phyloP scores from a whole-genome alignment of 2,113 vertebrate genomes.

The Pseudorectes ferrugineus region DNA sequence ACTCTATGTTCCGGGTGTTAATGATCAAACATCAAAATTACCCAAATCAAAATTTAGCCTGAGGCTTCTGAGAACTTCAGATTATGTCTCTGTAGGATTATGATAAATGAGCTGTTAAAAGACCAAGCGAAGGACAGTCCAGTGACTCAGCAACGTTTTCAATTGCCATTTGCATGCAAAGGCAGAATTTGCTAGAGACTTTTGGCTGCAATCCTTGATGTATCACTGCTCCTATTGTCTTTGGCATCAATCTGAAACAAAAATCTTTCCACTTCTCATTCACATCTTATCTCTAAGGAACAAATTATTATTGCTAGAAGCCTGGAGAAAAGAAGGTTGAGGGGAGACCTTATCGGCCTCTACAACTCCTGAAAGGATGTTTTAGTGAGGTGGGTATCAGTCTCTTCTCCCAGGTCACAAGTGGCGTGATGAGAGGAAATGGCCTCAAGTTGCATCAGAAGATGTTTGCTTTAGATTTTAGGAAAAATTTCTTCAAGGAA shows the following conservation, averaged over 20 bases:
- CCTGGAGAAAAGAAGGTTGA: not conserved
- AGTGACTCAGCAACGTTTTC: not conserved
- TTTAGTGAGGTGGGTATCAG: not conserved
- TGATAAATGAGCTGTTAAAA: not conserved
- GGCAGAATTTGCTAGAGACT: not conserved
- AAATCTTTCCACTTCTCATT: not conserved
- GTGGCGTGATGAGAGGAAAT: not conserved
- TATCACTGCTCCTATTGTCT: not conserved
- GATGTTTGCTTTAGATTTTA: not conserved
- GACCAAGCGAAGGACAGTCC: not conserved
- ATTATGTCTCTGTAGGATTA: not conserved
- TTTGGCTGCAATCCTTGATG: not conserved
- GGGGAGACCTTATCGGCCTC: not conserved
- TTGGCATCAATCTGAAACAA: not conserved
- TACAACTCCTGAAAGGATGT: not conserved
- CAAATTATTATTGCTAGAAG: not conserved
- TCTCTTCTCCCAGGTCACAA: not conserved
- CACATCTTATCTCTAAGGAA: not conserved
- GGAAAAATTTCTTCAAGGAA: not conserved
- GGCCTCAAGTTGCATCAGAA: not conserved
- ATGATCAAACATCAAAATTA: not conserved
- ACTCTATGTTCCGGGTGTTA: not conserved
- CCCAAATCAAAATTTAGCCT: not conserved
- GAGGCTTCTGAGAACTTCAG: not conserved
- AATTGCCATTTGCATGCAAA: not conserved